A percentile compares a stretch with the other conserved stretches of the same genome.
Conservation (phyloP, 2,113 vertebrate species). For the Bagarius yarrelli region DNA sequence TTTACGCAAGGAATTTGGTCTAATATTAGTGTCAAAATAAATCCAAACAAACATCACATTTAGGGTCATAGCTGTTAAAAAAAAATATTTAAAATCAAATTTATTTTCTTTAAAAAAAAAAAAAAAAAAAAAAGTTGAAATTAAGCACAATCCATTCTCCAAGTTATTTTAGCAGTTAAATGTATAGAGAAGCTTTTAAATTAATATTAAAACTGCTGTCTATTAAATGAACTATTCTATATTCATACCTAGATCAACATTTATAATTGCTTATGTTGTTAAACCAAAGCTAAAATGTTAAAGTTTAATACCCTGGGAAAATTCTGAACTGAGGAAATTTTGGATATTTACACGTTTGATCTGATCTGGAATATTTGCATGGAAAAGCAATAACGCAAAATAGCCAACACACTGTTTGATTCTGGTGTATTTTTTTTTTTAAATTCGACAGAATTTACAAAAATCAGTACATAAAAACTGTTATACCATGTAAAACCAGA, state of each 20-base stretch:
- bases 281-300: conserved; percentile 16
- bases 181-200: not conserved
- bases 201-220: not conserved
- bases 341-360: not conserved
- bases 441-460: conserved; percentile 31
- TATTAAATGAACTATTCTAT: conserved; percentile 8
- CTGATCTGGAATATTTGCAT: not conserved
- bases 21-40: no score
- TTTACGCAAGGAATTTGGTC: no score
- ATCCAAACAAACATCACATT: no score
- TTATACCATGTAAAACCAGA: conserved; percentile 51
- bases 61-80: not conserved
- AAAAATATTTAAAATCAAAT: not conserved
- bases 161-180: not conserved
- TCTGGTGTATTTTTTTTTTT: conserved; percentile 48
- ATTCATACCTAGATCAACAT: conserved; percentile 31
- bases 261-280: conserved; percentile 22
- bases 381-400: not conserved
- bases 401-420: conserved; percentile 26
- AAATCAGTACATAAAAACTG: conserved; percentile 54
- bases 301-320: not conserved
- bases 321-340: not conserved
- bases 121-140: not conserved
- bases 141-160: not conserved
- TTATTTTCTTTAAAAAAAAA: not conserved